Conservation (phyloP, 2,888 invertebrate genomes). For the Podabrus alpinus region DNA sequence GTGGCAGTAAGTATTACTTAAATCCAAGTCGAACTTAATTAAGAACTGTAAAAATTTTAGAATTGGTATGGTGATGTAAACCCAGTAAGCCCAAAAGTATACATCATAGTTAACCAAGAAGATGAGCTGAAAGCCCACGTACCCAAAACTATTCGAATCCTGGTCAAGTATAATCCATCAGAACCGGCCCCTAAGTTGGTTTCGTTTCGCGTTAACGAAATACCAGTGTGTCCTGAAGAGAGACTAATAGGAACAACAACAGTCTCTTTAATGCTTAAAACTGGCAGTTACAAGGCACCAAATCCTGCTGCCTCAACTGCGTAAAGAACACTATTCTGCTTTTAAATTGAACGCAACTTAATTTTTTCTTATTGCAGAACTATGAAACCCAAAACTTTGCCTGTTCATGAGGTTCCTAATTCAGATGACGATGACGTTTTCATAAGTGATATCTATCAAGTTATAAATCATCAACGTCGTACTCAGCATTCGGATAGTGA, state of each 20-base stretch:
- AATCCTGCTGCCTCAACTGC: too few species aligned
- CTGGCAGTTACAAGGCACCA: slow-evolving; percentile 4
- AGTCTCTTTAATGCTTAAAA: slow-evolving; percentile 7
- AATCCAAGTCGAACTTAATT: not conserved
- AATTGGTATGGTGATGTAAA: slow-evolving; percentile 63
- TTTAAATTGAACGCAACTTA: too few species aligned
- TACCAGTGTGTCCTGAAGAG: slow-evolving; percentile 60
- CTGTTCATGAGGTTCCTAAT: not conserved
- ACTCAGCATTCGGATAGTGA: not conserved
- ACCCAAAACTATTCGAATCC: slow-evolving; percentile 62
- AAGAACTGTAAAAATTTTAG: slow-evolving; percentile 38
- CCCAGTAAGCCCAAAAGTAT: slow-evolving; percentile 60
- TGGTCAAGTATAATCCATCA: slow-evolving; percentile 61
- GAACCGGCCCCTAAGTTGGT: slow-evolving; percentile 57
- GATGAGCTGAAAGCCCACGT: slow-evolving; percentile 63
- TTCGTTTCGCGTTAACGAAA: slow-evolving; percentile 61
- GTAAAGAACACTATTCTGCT: too few species aligned
- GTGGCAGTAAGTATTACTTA: slow-evolving; percentile 20
- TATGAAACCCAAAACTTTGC: too few species aligned
- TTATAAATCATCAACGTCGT: not conserved
- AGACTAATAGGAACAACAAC: slow-evolving; percentile 19
- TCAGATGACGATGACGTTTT: slow-evolving; percentile 43
- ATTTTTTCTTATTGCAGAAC: too few species aligned
- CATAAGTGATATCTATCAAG: slow-evolving; percentile 41
- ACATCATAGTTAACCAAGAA: slow-evolving; percentile 60